Base-by-base conservation (phyloP, 2,888 invertebrate genomes). In the Chymomyza amoena region DNA sequence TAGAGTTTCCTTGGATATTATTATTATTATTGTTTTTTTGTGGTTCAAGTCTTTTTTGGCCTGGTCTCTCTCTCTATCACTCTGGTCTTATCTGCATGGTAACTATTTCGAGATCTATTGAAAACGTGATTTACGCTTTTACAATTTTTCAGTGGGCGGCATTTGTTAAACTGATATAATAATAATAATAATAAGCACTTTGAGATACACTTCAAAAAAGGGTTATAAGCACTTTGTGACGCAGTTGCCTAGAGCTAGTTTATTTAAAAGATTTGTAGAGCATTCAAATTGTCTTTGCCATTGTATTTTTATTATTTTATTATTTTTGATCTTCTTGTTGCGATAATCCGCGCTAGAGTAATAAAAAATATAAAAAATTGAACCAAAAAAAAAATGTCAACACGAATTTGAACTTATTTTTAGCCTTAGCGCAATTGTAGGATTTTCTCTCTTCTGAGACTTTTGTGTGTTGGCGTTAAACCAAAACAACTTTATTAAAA, bases 321-420 rank as follows among this genome's bases (percentile, higher is more conserved):
- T 73, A 80, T 76, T 77, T 73, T 80, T 84, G 84, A 87, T 87
- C 83, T 82, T 85, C 86, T 87, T 79, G 87, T 80, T 72, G 84
- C 84, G 84, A 84, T 84, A 84, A 84, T 84, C 84, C 87, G 68
- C 67, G 18, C 66, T 71, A 81, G 70, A 75, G 45, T 64, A 59
- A 67, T 70, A 70, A 59, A 45, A 45, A 73, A 65, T 59, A 20
- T 32, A 61, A 61, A 36, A 70, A 66, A 32, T 32, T 32, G 32
- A 32, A 32, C 2, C 6, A 25, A 25, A 25, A 25, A 68, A 72
- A 73, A 73, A 86, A 78, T 86, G 88, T 87, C 85, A 85, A 85
- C 85, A 86, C 81, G 85, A 88, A 84, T 81, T 83, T 85, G 76
- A 81, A 84, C 73, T 73, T 85, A 85, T 87, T 87, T 87, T 83